These are phyloP conservation scores for Thermophis baileyi DNA, from an alignment of 2,113 vertebrate species.

Conservation along the genomic window DNA sequence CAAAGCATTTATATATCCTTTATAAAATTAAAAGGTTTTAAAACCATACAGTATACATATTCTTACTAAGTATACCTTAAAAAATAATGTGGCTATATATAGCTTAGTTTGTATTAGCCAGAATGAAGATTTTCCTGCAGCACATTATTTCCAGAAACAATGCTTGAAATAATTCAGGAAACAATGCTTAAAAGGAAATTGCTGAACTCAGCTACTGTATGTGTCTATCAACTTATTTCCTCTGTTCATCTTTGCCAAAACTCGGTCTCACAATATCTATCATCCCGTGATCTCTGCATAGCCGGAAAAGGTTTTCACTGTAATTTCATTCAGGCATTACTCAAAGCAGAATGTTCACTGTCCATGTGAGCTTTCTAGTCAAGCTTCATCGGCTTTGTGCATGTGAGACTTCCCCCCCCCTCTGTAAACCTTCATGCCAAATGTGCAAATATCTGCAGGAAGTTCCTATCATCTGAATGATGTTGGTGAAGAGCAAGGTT, in stretches of 20 bases:
- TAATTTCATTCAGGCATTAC: neutral
- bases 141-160: neutral
- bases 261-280: slow-evolving; percentile 12
- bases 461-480: neutral
- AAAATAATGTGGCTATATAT: neutral
- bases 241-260: neutral
- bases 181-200: slow-evolving; percentile 9
- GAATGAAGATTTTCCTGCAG: neutral
- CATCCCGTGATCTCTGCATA: neutral
- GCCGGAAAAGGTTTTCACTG: neutral
- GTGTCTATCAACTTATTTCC: neutral
- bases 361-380: neutral
- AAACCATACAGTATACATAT: neutral
- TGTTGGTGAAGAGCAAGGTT: neutral
- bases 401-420: neutral
- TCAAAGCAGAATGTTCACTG: neutral
- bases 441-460: neutral
- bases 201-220: neutral
- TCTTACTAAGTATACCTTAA: neutral
- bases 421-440: neutral
- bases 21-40: neutral
- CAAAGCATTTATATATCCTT: neutral
- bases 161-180: neutral
- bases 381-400: neutral
- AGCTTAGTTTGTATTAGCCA: neutral